These are phyloP conservation scores for Oplegnathus fasciatus DNA, from an alignment of 2,113 vertebrate genomes.

Conservation along the genomic window DNA sequence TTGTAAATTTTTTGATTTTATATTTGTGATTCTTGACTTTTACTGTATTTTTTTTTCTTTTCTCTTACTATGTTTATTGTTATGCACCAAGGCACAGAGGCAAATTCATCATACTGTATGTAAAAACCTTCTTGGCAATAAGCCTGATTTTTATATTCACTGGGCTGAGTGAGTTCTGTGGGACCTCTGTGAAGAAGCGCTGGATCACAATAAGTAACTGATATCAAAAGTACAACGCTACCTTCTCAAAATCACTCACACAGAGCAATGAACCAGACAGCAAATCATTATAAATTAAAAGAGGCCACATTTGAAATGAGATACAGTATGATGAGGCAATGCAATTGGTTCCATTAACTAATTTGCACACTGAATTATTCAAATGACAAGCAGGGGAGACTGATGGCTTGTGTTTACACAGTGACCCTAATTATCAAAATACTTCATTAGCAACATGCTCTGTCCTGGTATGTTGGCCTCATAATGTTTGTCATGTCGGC, in stretches of 20 bases:
- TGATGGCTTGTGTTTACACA: constrained; percentile 82
- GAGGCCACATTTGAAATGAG: constrained; percentile 81
- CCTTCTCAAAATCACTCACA: constrained; percentile 12
- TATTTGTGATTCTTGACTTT: too few species aligned
- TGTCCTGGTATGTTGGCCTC: constrained; percentile 64
- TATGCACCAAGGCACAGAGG: too few species aligned
- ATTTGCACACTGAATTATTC: constrained; percentile 89
- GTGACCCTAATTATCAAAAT: constrained; percentile 88
- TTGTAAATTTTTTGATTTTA: too few species aligned
- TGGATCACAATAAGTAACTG: constrained; percentile 2
- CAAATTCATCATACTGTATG: too few species aligned
- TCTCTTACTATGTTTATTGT: too few species aligned
- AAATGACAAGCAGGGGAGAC: constrained; percentile 85
- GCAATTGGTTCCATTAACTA: constrained; percentile 81
- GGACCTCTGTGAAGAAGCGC: not conserved
- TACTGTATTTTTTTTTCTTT: too few species aligned
- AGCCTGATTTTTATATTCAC: not conserved
- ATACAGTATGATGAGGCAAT: constrained; percentile 81
- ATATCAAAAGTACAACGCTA: constrained; percentile 23
- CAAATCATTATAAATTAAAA: constrained; percentile 80
- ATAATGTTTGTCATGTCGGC: constrained; percentile 39
- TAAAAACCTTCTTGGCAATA: too few species aligned
- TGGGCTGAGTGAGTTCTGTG: not conserved
- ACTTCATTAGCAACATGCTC: constrained; percentile 80
- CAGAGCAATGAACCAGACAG: constrained; percentile 39